Evolutionary conservation across 2,797 vertebrate species (phyloP).

Genomic region (Helicolenus hilgendorfi): DNA sequence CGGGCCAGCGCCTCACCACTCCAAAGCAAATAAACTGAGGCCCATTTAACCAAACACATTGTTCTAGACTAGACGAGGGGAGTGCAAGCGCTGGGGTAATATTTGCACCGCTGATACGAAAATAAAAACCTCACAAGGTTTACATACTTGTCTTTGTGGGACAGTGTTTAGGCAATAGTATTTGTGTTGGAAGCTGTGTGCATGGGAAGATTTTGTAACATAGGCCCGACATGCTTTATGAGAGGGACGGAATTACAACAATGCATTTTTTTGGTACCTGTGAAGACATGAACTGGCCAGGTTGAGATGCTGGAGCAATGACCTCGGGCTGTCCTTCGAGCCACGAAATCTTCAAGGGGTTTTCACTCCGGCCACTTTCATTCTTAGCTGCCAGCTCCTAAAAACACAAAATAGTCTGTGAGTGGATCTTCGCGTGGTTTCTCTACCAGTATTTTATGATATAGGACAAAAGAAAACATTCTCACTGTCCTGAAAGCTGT

Average conservation of each 20-base stretch:
- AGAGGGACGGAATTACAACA: conserved; percentile 12
- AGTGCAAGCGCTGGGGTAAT: conserved; percentile 63
- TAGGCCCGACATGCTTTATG: conserved; percentile 21
- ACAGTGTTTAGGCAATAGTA: conserved; percentile 63
- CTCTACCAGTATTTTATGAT: neutral
- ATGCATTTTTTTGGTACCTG: conserved; percentile 88
- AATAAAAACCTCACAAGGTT: conserved; percentile 76
- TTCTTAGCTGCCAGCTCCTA: conserved; percentile 96
- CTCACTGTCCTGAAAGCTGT: neutral
- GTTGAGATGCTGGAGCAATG: conserved; percentile 52
- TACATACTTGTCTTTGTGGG: conserved; percentile 76
- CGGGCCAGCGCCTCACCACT: conserved; percentile 62
- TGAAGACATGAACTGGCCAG: conserved; percentile 67
- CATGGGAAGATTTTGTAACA: conserved; percentile 55
- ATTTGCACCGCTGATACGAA: conserved; percentile 72
- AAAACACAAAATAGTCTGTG: conserved; percentile 40
- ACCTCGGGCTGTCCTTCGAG: conserved; percentile 92
- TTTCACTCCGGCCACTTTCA: conserved; percentile 93
- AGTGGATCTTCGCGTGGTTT: conserved; percentile 1
- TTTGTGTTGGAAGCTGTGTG: conserved; percentile 73
- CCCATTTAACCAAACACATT: conserved; percentile 82
- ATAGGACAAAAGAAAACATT: neutral
- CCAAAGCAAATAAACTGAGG: conserved; percentile 89
- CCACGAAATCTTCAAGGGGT: conserved; percentile 96
- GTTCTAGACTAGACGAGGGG: conserved; percentile 70